phyloP scores from a whole-genome alignment of 2,888 invertebrate genomes.

The Drosophila buzzatii region DNA sequence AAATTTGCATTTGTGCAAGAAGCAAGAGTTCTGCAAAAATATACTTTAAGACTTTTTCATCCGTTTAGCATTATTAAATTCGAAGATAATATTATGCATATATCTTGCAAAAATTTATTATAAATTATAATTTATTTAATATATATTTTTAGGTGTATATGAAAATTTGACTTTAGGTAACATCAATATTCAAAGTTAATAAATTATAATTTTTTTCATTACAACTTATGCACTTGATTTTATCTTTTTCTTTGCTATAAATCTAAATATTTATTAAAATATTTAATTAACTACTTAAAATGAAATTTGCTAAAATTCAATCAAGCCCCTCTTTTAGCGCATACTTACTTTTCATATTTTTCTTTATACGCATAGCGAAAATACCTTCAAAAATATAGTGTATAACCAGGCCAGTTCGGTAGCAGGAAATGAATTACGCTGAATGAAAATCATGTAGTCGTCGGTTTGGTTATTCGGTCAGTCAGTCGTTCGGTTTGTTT shows the following conservation, averaged over 20 bases:
- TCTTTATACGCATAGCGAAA: not conserved
- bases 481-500: slow-evolving; percentile 43
- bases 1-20: not conserved
- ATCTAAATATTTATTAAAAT: not conserved
- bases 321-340: not conserved
- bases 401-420: slow-evolving; percentile 64
- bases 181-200: not conserved
- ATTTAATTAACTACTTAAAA: not conserved
- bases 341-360: not conserved
- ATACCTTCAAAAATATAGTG: slow-evolving; percentile 17
- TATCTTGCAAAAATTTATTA: no score
- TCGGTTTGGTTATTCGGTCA: slow-evolving; percentile 43
- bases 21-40: not conserved
- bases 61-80: no score
- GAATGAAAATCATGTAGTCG: slow-evolving; percentile 69
- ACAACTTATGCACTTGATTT: not conserved
- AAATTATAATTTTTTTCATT: not conserved
- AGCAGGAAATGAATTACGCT: slow-evolving; percentile 69
- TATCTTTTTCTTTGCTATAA: not conserved
- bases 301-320: not conserved
- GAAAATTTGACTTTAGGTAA: not conserved
- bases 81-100: not conserved
- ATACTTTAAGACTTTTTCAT: no score
- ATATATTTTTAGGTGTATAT: not conserved
- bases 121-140: not conserved